phyloP scores from a whole-genome alignment of 2,113 vertebrate genomes.

The Crotalus horridus region DNA sequence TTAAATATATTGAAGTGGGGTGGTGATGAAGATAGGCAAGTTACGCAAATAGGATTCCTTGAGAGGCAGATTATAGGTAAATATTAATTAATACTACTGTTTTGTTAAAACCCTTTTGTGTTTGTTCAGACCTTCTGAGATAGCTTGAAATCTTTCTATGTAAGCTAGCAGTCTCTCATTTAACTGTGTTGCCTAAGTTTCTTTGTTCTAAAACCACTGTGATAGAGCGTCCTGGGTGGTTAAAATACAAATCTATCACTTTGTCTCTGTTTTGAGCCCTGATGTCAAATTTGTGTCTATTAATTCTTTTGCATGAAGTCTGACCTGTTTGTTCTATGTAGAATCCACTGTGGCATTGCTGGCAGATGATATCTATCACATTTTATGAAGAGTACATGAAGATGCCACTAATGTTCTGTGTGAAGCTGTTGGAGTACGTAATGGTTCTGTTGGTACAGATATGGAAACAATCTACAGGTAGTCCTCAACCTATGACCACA shows the following conservation, averaged over 20 bases:
- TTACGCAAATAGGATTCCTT: background rate
- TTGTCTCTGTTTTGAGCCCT: background rate
- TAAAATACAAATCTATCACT: background rate
- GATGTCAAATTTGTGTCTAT: background rate
- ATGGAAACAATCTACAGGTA: background rate
- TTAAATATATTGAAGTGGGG: background rate
- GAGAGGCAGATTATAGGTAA: background rate
- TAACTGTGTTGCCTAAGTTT: background rate
- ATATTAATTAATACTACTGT: background rate
- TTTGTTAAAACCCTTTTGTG: background rate
- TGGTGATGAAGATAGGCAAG: background rate
- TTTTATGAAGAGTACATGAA: background rate
- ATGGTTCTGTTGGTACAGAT: background rate
- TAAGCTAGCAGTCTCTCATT: background rate
- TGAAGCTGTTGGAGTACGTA: background rate
- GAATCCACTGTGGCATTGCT: background rate
- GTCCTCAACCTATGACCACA: background rate
- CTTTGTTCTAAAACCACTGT: background rate
- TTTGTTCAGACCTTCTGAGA: background rate
- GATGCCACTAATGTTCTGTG: background rate
- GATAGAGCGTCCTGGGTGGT: background rate
- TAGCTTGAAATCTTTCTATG: background rate
- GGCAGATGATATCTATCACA: background rate
- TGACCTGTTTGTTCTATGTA: background rate
- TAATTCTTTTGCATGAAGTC: background rate